Evolutionary conservation across 92 coral and sea anemone species (phyloP), one percentile per base, ranked within the genome.

Genomic region (Virgularia gustaviana): DNA sequence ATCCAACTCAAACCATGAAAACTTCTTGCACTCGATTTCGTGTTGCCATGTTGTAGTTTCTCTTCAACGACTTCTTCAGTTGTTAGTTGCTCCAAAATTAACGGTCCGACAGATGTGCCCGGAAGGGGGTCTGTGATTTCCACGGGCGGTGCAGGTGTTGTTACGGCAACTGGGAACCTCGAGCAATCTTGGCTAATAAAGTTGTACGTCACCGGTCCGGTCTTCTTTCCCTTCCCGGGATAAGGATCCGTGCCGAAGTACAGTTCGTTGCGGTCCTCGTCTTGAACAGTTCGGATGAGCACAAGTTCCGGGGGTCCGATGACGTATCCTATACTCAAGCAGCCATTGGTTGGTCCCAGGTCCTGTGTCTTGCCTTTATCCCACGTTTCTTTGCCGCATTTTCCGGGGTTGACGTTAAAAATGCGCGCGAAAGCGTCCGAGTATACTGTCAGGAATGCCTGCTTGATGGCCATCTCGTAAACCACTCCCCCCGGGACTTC

Each of bases 301-400:
- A 68, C 49, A 4, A 43, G 60, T 51, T 16, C 36, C 3, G 28
- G 42, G 0, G 57, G 19, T 27, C 43, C 31, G 9, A 49, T 1
- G n/a, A 0, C 9, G 36, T 13, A 49, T 4, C 62, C 61, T 37
- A 68, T 32, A 1, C 0, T 15, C 6, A 3, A 29, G 25, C 75
- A 68, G 2, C 75, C 75, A 0, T 49, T 24, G 9, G 75, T 68
- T 25, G 44, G 13, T 20, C 30, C n/a, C 3, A 68, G 28, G 36
- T 68, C 75, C 30, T 68, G 75, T 6, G 61, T 68, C n/a, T 68
- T 68, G 1, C 75, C 75, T 7, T n/a, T 31, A n/a, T 49, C 75
- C 75, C 75, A 68, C 0, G 1, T 34, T 1, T 32, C 16, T 19
- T 16, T 18, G 1, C 75, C 75, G 24, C 75, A 68, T 0, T 53